Base-by-base conservation (phyloP, 2,888 invertebrate species). In the Pelosia muscerda region DNA sequence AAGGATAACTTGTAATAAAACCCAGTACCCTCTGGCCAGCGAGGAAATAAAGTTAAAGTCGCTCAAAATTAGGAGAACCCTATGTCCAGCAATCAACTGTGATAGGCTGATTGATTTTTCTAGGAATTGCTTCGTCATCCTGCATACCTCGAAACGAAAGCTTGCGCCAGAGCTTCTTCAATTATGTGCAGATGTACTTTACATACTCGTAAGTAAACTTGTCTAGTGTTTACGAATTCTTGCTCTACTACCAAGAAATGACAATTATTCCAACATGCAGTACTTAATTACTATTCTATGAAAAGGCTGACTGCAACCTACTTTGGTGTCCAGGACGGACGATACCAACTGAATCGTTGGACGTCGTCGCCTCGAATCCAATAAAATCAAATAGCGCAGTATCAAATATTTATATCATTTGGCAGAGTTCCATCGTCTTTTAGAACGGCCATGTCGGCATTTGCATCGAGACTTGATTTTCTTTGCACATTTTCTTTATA, bases 391-490 rank as follows among this genome's bases (percentile, higher is more conserved):
- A 86, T 81, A 77, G 84, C 71, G 83, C 81, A 75, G 83, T 84
- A 88, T 88, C 87, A 85, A 88, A 87, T 85, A 86, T 88, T 88
- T 88, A 88, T 88, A 86, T 81, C 83, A 74, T 66, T 87, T 88
- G 88, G 89, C 89, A 81, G 69, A 49, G 76, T 81, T 86, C 88
- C 88, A 88, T 76, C 71, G 71, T 79, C 71, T 66, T 74, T 69
- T 19, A 64, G 70, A 71, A 63, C 58, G 31, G 69, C 71, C 76
- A 65, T 74, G 71, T 73, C 66, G 56, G 28, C 60, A 74, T 81
- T 78, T 77, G 76, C 79, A 82, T 79, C 71, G 66, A 81, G 63
- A 68, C 77, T 73, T 73, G 69, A 72, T 74, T 79, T 73, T 69
- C 49, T 69, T 67, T 64, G 57, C 5, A 58, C 56, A 0, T 49